A percentile compares a stretch with the other conserved stretches of the same genome.
Evolutionary conservation across 1,140 invertebrate species (phyloP).

Genomic region (Catajapyx aquilonaris): DNA sequence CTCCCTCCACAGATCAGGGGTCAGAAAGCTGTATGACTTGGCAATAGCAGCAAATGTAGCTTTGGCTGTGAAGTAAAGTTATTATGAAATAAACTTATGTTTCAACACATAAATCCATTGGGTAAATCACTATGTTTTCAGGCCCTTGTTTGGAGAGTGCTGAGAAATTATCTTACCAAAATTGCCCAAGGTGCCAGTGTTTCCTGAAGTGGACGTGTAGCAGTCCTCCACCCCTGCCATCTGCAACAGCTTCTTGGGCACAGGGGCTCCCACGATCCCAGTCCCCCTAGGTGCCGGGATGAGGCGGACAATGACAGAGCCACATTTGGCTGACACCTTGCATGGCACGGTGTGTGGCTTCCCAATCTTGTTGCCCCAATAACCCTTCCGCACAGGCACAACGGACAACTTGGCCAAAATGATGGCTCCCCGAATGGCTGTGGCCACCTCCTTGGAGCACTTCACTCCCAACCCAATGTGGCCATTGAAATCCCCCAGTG

Average conservation of each 20-base stretch:
- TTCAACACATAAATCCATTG: no score
- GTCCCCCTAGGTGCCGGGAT: constrained; percentile 99
- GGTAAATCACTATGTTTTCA: no score
- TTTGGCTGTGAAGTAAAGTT: constrained; percentile 44
- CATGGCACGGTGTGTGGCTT: constrained; percentile 98
- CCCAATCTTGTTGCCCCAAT: constrained; percentile 99
- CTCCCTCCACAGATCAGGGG: constrained; percentile 95
- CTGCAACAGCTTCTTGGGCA: constrained; percentile 93
- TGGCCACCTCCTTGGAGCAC: constrained; percentile 99
- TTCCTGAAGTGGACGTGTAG: constrained; percentile 90
- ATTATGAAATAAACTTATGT: no score
- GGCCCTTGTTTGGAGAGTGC: no score
- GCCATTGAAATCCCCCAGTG: constrained; percentile 94
- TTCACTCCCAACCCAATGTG: constrained; percentile 98
- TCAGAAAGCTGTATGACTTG: constrained; percentile 95
- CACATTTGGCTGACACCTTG: constrained; percentile 99
- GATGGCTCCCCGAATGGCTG: constrained; percentile 97
- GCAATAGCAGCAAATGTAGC: constrained; percentile 97
- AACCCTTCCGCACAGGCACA: constrained; percentile 92
- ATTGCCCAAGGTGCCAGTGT: constrained; percentile 94
- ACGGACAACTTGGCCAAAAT: constrained; percentile 96
- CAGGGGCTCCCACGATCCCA: constrained; percentile 96
- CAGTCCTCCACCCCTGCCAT: constrained; percentile 99
- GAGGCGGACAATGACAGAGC: constrained; percentile 84
- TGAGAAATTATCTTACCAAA: constrained; percentile 61